These are phyloP conservation scores for Ichneumon xanthorius DNA, from an alignment of 2,888 invertebrate species.

Conservation along the genomic window DNA sequence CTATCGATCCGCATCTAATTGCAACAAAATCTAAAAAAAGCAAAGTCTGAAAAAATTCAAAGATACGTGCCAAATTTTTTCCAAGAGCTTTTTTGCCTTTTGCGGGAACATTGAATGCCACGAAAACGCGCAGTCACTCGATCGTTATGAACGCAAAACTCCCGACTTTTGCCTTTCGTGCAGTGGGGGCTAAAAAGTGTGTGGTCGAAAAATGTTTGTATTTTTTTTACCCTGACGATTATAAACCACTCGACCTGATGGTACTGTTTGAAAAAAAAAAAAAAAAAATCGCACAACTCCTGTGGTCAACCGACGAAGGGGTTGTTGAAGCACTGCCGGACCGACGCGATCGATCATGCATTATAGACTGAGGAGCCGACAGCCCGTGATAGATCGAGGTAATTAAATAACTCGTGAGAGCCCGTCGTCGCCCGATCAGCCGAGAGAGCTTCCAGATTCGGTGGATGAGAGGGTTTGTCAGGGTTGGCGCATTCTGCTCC, in stretches of 20 bases:
- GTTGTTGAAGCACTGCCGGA: constrained; percentile 59
- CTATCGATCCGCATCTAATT: neutral
- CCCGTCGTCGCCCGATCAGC: constrained; percentile 74
- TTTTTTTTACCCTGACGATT: neutral
- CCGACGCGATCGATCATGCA: constrained; percentile 82
- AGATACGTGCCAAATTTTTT: neutral
- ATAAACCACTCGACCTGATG: neutral
- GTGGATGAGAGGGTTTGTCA: constrained; percentile 55
- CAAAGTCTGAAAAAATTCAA: too few relatives aligned
- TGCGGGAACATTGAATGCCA: neutral
- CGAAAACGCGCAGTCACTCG: neutral
- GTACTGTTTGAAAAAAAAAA: neutral
- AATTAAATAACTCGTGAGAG: constrained; percentile 83
- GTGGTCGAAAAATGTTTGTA: neutral
- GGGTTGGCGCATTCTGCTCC: constrained; percentile 44
- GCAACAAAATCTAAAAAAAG: neutral
- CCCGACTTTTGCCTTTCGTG: neutral
- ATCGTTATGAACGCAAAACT: neutral
- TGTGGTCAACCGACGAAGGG: constrained; percentile 36
- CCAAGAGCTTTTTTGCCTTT: too few relatives aligned
- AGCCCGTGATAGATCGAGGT: constrained; percentile 83
- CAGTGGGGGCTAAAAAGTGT: neutral
- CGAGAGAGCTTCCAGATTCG: constrained; percentile 76
- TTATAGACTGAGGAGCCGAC: constrained; percentile 82
- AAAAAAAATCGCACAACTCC: neutral